Evolutionary conservation across 2,888 invertebrate species (phyloP), one percentile per base, ranked within the genome.

Genomic region (Anthrax anthrax): DNA sequence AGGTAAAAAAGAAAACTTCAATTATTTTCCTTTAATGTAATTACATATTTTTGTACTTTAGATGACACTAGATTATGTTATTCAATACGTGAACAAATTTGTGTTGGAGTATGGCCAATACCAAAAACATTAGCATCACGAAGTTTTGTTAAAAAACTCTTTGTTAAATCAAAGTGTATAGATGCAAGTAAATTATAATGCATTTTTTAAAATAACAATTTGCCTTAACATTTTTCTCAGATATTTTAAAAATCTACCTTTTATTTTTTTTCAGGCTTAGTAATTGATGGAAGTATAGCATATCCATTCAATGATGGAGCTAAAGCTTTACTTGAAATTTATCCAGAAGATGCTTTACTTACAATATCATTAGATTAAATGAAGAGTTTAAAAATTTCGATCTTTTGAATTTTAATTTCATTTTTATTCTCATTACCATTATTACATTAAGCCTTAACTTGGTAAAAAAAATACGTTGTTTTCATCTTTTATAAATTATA

Each of bases 251-350:
- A 10, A 10, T 10, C 8, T 32, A 32, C 12, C 3, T 32, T 12
- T 12, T 12, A 12, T 9, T 32, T 32, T 5, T 32, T 4, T 5
- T 5, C 51, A 78, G 84, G 85, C 61, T 71, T 98, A 17, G 96
- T 97, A 0, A 80, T 98, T 18, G 98, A 98, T 65, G 97, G 98
- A 23, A 90, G 94, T 51, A 81, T 92, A 16, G 88, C 89, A 0
- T 90, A 89, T 61, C 80, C 83, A 0, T 98, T 97, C 68, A 96
- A 95, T 67, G 90, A 92, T 61, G 97, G 97, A 2, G 84, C 92
- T 0, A 77, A 83, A 52, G 95, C 88, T 0, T 64, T 81, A 10
- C 68, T 98, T 14, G 88, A 92, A 68, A 80, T 87, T 27, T 73
- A 80, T 54, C 86, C 88, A 0, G 84, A 90, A 61, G 95, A 97